A percentile compares a stretch with the other conserved stretches of the same genome.
phyloP scores from a whole-genome alignment of 2,888 invertebrate genomes.

The Brenthis ino region DNA sequence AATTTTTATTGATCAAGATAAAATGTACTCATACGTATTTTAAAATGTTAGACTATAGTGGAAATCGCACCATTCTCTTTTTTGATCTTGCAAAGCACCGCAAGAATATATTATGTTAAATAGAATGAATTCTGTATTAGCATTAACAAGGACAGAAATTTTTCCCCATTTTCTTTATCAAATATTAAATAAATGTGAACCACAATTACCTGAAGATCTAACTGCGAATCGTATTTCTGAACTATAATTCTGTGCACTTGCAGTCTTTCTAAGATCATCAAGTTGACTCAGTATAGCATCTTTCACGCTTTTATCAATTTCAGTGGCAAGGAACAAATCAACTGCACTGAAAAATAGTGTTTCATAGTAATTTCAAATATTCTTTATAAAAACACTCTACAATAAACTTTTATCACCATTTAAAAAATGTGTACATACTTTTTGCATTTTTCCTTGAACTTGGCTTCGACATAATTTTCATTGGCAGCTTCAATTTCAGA shows the following conservation, averaged over 20 bases:
- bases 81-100: too few relatives aligned
- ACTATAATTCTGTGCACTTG: slow-evolving; percentile 53
- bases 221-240: slow-evolving; percentile 82
- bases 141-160: too few relatives aligned
- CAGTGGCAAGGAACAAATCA: slow-evolving; percentile 62
- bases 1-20: too few relatives aligned
- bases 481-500: slow-evolving; percentile 76
- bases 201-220: slow-evolving; percentile 79
- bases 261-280: slow-evolving; percentile 52
- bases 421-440: slow-evolving; percentile 48
- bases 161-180: too few relatives aligned
- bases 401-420: background rate
- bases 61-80: too few relatives aligned
- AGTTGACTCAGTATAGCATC: slow-evolving; percentile 60
- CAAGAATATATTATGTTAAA: too few relatives aligned
- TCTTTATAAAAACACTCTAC: background rate
- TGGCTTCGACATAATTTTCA: slow-evolving; percentile 68
- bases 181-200: too few relatives aligned
- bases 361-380: background rate
- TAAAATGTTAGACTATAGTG: too few relatives aligned
- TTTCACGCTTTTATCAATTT: slow-evolving; percentile 64
- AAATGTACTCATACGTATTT: too few relatives aligned
- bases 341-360: slow-evolving; percentile 62
- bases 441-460: slow-evolving; percentile 78
- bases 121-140: too few relatives aligned